Evolutionary conservation across 1,140 invertebrate genomes (phyloP).

Genomic region (Zeugodacus cucurbitae): DNA sequence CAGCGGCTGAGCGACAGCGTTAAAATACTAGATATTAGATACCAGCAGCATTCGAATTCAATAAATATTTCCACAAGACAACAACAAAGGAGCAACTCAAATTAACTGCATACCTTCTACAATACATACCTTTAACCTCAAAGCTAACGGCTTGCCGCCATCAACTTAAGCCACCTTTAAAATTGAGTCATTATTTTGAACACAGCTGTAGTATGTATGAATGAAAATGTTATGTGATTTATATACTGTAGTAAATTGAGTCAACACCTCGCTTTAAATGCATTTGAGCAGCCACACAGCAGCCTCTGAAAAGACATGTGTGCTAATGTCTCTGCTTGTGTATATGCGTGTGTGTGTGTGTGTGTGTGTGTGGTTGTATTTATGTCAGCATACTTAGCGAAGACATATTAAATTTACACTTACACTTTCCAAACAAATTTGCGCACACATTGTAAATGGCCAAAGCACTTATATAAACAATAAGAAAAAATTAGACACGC

Average conservation of each 20-base stretch:
- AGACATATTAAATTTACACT: conserved; percentile 28
- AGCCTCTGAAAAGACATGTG: not conserved
- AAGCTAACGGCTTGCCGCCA: too few relatives aligned
- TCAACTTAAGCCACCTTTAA: not conserved
- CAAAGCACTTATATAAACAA: conserved; percentile 32
- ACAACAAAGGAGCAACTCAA: not conserved
- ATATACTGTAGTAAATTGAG: not conserved
- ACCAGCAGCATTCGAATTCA: not conserved
- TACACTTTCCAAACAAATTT: conserved; percentile 31
- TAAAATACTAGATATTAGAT: not conserved
- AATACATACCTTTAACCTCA: not conserved
- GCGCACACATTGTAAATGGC: not conserved
- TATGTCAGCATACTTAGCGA: not conserved
- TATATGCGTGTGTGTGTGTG: not conserved
- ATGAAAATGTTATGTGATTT: not conserved
- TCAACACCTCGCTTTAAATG: conserved; percentile 25
- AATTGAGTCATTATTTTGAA: not conserved
- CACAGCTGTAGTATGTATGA: not conserved
- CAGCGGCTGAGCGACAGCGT: not conserved
- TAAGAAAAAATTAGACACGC: not conserved
- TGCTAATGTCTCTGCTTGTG: too few relatives aligned
- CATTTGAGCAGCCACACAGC: not conserved
- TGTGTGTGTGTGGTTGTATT: not conserved
- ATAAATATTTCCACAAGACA: not conserved
- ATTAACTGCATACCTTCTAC: not conserved